phyloP scores from a whole-genome alignment of 1,140 invertebrate genomes.

The Arion vulgaris region DNA sequence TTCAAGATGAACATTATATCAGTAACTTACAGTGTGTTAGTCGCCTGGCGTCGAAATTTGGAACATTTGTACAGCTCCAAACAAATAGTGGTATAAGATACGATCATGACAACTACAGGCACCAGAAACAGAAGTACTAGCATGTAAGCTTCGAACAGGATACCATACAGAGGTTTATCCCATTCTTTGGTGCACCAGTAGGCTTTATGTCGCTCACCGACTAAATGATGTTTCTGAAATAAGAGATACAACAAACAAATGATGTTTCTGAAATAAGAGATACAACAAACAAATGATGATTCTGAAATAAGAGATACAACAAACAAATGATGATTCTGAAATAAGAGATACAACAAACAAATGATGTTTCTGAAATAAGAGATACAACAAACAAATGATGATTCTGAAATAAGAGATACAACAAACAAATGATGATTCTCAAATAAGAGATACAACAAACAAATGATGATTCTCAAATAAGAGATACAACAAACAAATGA shows the following conservation, averaged over 20 bases:
- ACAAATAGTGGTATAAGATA: conserved; percentile 80
- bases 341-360: no score
- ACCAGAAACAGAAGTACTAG: conserved; percentile 78
- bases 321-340: no score
- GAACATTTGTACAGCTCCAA: conserved; percentile 77
- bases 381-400: no score
- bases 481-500: no score
- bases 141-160: conserved; percentile 81
- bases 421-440: no score
- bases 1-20: no score
- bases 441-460: no score
- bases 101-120: conserved; percentile 79
- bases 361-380: no score
- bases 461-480: no score
- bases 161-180: conserved; percentile 74
- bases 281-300: no score
- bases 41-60: conserved; percentile 37
- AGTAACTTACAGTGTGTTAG: conserved; percentile 32
- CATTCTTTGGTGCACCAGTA: conserved; percentile 80
- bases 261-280: not conserved
- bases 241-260: conserved; percentile 1
- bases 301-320: no score
- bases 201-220: conserved; percentile 49
- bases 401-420: no score
- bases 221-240: conserved; percentile 52